These are phyloP conservation scores for Oncorhynchus mykiss DNA, from an alignment of 2,113 vertebrate genomes.

Conservation along the genomic window DNA sequence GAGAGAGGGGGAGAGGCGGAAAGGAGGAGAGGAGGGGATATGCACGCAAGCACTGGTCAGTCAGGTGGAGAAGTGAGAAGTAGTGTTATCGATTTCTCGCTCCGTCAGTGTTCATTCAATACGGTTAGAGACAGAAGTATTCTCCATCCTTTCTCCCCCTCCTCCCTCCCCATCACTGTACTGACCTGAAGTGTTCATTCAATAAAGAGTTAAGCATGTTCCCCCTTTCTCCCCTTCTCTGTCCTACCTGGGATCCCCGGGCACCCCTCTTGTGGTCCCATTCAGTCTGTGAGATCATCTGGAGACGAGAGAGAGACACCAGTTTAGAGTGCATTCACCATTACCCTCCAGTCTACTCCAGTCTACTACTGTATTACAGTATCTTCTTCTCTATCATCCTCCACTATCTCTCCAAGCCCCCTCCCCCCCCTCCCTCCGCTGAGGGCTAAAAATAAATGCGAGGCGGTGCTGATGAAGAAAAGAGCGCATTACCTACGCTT, in stretches of 20 bases:
- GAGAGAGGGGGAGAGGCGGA: not conserved
- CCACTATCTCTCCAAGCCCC: slow-evolving; percentile 20
- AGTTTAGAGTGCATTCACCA: not conserved
- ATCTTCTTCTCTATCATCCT: slow-evolving; percentile 2
- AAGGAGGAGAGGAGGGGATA: not conserved
- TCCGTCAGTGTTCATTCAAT: not conserved
- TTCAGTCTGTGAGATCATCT: slow-evolving; percentile 54
- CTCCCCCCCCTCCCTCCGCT: not conserved
- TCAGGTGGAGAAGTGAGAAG: not conserved
- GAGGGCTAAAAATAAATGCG: slow-evolving; percentile 59
- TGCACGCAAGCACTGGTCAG: not conserved
- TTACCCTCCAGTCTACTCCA: slow-evolving; percentile 22
- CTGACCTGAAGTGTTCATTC: no score
- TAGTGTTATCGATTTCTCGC: not conserved
- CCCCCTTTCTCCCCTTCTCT: not conserved
- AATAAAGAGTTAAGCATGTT: no score
- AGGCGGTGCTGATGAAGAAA: slow-evolving; percentile 45
- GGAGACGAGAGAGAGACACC: slow-evolving; percentile 28
- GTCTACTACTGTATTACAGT: slow-evolving; percentile 5
- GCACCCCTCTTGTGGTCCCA: slow-evolving; percentile 55
- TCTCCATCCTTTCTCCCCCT: no score
- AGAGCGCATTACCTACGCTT: slow-evolving; percentile 36
- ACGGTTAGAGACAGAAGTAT: not conserved
- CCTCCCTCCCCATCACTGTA: no score
- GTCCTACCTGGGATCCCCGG: slow-evolving; percentile 57